Evolutionary conservation across 2,888 invertebrate species (phyloP).

Genomic region (Quadroppia sp.): DNA sequence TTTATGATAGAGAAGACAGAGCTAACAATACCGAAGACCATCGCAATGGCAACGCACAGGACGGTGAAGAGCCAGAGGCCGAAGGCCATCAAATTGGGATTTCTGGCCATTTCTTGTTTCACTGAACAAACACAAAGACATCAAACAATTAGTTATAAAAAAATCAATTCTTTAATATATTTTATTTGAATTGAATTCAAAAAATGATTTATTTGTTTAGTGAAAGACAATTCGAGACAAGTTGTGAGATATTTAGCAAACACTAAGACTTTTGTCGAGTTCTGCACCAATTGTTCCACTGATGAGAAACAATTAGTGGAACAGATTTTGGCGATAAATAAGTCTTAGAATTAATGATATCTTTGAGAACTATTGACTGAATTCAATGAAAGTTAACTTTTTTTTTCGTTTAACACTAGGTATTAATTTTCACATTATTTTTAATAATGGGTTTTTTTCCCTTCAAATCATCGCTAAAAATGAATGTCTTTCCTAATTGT

Average conservation of each 20-base stretch:
- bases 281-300: conserved; percentile 30
- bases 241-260: not conserved
- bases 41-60: conserved; percentile 64
- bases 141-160: no score
- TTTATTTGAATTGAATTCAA: not conserved
- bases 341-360: not conserved
- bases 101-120: conserved; percentile 61
- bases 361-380: not conserved
- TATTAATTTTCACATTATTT: no score
- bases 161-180: no score
- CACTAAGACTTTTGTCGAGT: not conserved
- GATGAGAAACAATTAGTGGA: conserved; percentile 25
- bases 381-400: not conserved
- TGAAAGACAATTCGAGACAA: conserved; percentile 25
- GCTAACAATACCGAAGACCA: conserved; percentile 62
- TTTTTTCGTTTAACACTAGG: no score
- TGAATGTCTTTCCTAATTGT: no score
- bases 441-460: no score
- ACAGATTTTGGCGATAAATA: not conserved
- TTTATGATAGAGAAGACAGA: conserved; percentile 74
- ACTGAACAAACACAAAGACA: conserved; percentile 57
- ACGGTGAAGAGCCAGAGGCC: conserved; percentile 73
- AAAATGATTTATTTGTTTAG: not conserved
- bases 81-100: conserved; percentile 64
- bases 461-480: no score